phyloP scores from a whole-genome alignment of 2,797 vertebrate genomes.

The Echiichthys vipera region DNA sequence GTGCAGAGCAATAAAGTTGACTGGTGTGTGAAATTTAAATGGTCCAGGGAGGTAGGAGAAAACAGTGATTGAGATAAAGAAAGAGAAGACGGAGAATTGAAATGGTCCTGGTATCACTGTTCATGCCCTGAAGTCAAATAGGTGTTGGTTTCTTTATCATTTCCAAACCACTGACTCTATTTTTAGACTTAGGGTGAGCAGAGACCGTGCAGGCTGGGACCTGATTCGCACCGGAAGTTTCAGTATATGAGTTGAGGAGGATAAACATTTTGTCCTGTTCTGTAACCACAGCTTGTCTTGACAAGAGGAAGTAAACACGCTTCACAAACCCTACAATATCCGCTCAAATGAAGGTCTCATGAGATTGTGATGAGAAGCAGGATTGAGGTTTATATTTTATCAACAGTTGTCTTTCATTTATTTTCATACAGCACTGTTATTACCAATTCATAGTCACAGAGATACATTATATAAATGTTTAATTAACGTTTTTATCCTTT shows the following conservation, averaged over 20 bases:
- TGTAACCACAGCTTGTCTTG: conserved; percentile 45
- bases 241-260: background rate
- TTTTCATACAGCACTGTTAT: background rate
- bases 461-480: no score
- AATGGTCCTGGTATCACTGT: conserved; percentile 12
- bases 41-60: conserved; percentile 5
- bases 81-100: conserved; percentile 38
- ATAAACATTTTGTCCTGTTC: conserved; percentile 60
- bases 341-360: conserved; percentile 7
- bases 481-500: no score
- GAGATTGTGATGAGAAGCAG: conserved; percentile 12
- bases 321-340: conserved; percentile 18
- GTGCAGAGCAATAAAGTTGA: conserved; percentile 47
- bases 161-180: conserved; percentile 33
- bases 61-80: conserved; percentile 31
- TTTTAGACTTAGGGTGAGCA: conserved; percentile 21
- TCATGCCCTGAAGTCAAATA: conserved; percentile 37
- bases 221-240: background rate
- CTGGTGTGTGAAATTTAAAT: conserved; percentile 56
- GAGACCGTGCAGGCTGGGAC: background rate
- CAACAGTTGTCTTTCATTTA: conserved; percentile 5
- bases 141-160: conserved; percentile 1
- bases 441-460: background rate
- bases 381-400: conserved; percentile 10
- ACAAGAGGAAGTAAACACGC: conserved; percentile 49